Conservation (phyloP, 2,797 vertebrate species). For the Silurus aristotelis region DNA sequence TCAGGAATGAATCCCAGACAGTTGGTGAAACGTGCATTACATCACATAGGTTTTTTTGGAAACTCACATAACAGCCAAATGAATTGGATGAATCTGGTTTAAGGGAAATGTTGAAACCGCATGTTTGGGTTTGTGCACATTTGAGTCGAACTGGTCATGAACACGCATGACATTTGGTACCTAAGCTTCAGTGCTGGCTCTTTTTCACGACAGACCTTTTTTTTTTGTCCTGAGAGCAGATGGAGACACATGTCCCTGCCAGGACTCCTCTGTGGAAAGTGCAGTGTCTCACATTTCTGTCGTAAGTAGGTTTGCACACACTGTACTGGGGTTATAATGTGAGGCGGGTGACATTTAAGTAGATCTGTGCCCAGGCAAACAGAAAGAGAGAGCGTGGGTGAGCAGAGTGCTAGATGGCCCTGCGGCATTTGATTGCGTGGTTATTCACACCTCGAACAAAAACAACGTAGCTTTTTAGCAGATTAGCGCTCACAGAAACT, state of each 20-base stretch:
- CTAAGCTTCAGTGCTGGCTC: slow-evolving; percentile 24
- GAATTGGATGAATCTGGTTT: neutral
- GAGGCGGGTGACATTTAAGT: slow-evolving; percentile 48
- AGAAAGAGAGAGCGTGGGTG: slow-evolving; percentile 43
- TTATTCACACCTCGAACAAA: slow-evolving; percentile 43
- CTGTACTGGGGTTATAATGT: slow-evolving; percentile 31
- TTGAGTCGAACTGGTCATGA: neutral
- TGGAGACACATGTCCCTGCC: slow-evolving; percentile 48
- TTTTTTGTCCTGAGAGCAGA: slow-evolving; percentile 57
- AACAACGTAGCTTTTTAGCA: slow-evolving; percentile 27
- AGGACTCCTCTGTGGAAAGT: slow-evolving; percentile 41
- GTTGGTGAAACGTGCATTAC: neutral
- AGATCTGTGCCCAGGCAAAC: slow-evolving; percentile 39
- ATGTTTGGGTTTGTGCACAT: neutral
- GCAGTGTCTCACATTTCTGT: slow-evolving; percentile 33
- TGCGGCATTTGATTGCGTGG: slow-evolving; percentile 34
- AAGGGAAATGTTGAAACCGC: neutral
- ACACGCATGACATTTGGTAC: slow-evolving; percentile 1
- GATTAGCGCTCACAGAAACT: slow-evolving; percentile 25
- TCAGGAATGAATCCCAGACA: neutral
- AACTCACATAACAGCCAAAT: neutral
- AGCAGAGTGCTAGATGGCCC: slow-evolving; percentile 37
- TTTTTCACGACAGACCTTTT: slow-evolving; percentile 41
- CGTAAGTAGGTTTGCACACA: slow-evolving; percentile 35
- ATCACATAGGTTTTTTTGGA: neutral